Conservation (phyloP, 2,888 invertebrate species). For the Periphyllus acericola region DNA sequence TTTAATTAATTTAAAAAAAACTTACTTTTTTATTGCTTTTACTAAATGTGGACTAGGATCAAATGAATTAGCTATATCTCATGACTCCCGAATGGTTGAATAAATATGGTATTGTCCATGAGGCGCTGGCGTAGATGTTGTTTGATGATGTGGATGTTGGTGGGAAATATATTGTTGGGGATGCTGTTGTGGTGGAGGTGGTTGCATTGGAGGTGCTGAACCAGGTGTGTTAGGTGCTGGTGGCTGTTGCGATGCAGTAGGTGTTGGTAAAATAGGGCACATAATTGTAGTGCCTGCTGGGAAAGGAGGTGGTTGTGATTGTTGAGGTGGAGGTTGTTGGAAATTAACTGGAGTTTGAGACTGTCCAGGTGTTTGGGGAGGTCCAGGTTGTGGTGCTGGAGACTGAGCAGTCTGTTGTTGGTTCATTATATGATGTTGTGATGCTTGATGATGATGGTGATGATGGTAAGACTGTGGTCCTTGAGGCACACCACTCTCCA, state of each 20-base stretch:
- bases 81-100: conserved; percentile 61
- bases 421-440: conserved; percentile 49
- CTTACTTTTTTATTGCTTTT: conserved; percentile 60
- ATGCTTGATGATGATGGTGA: conserved; percentile 54
- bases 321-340: conserved; percentile 68
- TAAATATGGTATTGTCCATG: conserved; percentile 58
- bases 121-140: conserved; percentile 54
- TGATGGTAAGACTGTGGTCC: conserved; percentile 62
- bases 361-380: conserved; percentile 65
- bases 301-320: conserved; percentile 70
- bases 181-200: conserved; percentile 67
- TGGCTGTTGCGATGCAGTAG: conserved; percentile 64
- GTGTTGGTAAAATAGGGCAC: conserved; percentile 71
- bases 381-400: conserved; percentile 44
- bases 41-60: conserved; percentile 62
- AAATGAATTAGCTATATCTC: conserved; percentile 56
- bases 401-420: conserved; percentile 53
- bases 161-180: conserved; percentile 66
- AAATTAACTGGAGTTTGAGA: conserved; percentile 71
- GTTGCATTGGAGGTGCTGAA: conserved; percentile 69
- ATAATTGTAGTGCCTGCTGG: conserved; percentile 70
- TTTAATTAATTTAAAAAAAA: background rate
- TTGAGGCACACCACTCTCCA: conserved; percentile 61
- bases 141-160: conserved; percentile 63
- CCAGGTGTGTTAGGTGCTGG: conserved; percentile 69